Evolutionary conservation across 2,797 vertebrate genomes (phyloP), one percentile per base, ranked within the genome.

Genomic region (Rhinophrynus dorsalis): DNA sequence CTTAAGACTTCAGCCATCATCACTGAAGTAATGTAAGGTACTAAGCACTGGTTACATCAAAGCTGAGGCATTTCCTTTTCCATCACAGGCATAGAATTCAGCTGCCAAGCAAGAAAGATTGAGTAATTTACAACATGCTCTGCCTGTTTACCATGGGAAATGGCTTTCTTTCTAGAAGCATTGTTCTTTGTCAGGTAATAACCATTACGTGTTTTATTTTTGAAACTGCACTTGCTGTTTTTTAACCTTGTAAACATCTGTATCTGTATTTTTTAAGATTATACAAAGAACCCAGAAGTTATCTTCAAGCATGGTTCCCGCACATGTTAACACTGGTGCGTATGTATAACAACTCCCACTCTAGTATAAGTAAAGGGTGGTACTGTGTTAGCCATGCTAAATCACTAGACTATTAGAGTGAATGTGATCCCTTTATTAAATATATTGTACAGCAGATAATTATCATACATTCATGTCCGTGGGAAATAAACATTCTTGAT

Each of bases 31-130:
- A 2, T 15, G 6, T 38, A 6, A 38, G 15, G 4, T 30, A 13
- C 13, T n/a, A 3, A 38, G 37, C 37, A 30, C 13, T n/a, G n/a
- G n/a, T n/a, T 38, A 38, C 13, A 38, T 73, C 79, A 78, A 88
- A 85, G 80, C 79, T n/a, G 74, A 74, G 77, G 67, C 50, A 72
- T 67, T 86, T 89, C 84, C 85, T 83, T 82, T 81, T 77, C 76
- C 80, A 75, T 74, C 74, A 82, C 75, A 79, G 79, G 77, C 77
- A 68, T 66, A 77, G 80, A 75, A 78, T 77, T 76, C 75, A 77
- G 66, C 24, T 75, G 65, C 38, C 80, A 83, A 85, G 80, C 78
- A 77, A 81, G 56, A 77, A 52, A 69, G 38, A 27, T 60, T 83
- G 74, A 83, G 82, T 84, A 77, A 77, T 83, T 84, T 80, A 79